A percentile compares a stretch with the other conserved stretches of the same genome.
Evolutionary conservation across 2,797 vertebrate genomes (phyloP).

Genomic region (Rhabdophis nuchalis): DNA sequence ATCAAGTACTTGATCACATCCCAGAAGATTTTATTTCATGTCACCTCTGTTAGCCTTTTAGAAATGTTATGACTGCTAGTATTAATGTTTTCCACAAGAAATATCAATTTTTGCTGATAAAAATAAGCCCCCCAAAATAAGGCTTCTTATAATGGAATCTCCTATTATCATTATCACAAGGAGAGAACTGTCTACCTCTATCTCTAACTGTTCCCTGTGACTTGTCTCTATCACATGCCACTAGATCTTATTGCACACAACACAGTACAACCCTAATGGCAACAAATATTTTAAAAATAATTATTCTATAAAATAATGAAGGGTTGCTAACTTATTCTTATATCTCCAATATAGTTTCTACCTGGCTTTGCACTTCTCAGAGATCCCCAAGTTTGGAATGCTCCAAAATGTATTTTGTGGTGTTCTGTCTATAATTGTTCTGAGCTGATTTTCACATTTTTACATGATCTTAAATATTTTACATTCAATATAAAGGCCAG

Average conservation of each 20-base stretch:
- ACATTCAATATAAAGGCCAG: slow-evolving; percentile 38
- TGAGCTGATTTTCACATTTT: background rate
- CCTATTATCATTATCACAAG: background rate
- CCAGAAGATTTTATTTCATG: too few relatives aligned
- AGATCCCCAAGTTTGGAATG: background rate
- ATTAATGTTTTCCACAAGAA: background rate
- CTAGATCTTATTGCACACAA: background rate
- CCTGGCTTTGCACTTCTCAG: background rate
- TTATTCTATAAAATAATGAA: background rate
- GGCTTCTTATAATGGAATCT: background rate
- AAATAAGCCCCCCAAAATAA: background rate
- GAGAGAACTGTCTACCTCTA: background rate
- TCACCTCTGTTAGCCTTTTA: too few relatives aligned
- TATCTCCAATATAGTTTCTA: background rate
- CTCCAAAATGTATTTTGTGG: background rate
- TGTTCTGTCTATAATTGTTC: background rate
- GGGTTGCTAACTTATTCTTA: background rate
- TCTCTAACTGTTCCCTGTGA: background rate
- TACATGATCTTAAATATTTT: background rate
- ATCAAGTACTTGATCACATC: too few relatives aligned
- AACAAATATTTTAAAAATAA: background rate
- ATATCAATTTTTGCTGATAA: background rate
- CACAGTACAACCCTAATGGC: background rate
- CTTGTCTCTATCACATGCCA: background rate
- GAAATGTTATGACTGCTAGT: background rate